A percentile compares a stretch with the other conserved stretches of the same genome.
These are phyloP conservation scores for Neomonachus schauinslandi DNA, from an alignment of 2,113 vertebrate species.

Conservation along the genomic window DNA sequence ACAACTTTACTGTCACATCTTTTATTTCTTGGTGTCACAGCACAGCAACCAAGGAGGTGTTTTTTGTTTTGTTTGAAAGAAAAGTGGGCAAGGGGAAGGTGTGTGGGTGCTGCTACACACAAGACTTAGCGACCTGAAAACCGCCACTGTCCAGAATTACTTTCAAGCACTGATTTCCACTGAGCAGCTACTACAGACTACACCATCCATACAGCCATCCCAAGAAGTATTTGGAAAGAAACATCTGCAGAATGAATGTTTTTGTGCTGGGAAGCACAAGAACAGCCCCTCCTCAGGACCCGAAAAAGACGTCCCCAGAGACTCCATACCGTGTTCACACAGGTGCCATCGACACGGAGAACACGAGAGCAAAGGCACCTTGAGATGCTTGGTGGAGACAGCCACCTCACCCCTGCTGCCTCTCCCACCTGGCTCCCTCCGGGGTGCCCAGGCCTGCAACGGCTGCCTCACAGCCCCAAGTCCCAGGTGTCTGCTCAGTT, in stretches of 20 bases:
- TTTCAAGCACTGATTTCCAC: not conserved
- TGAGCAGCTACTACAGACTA: not conserved
- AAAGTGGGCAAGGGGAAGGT: not conserved
- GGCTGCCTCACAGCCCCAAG: not conserved
- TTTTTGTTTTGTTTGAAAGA: conserved; percentile 10
- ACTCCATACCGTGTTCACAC: not conserved
- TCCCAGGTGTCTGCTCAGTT: not conserved
- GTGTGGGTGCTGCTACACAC: not conserved
- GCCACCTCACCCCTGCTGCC: not conserved
- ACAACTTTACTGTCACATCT: not conserved
- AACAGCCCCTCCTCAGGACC: not conserved
- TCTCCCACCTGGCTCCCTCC: not conserved
- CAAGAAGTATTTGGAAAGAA: conserved; percentile 30
- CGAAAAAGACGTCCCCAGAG: not conserved
- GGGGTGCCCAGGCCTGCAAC: not conserved
- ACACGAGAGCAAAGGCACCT: accelerated
- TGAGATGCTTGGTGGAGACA: not conserved
- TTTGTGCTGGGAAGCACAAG: not conserved
- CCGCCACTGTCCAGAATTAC: not conserved
- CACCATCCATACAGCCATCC: not conserved
- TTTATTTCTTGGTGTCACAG: not conserved
- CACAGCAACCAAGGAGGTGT: not conserved
- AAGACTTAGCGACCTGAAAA: not conserved
- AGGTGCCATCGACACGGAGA: not conserved
- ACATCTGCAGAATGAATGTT: not conserved